Conservation (phyloP, 2,888 invertebrate species). For the Baronia brevicornis region DNA sequence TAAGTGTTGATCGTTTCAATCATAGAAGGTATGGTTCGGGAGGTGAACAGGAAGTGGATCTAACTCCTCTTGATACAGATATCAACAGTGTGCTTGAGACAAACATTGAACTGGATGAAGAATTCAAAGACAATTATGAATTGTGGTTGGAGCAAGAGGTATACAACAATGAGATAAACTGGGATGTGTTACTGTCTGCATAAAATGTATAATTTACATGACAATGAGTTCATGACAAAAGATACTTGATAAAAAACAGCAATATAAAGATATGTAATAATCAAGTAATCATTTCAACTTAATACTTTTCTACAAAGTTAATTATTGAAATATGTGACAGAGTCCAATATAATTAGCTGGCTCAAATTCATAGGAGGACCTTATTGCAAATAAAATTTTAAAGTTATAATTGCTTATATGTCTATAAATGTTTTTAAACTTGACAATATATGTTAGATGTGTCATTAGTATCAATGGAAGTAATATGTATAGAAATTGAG, state of each 20-base stretch:
- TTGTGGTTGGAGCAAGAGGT: conserved; percentile 98
- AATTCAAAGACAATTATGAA: conserved; percentile 95
- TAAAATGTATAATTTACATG: conserved; percentile 30
- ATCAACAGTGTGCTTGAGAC: conserved; percentile 87
- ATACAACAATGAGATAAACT: conserved; percentile 88
- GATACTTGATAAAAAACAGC: too few relatives aligned
- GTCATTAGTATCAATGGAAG: too few relatives aligned
- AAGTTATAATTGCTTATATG: too few relatives aligned
- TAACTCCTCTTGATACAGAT: conserved; percentile 84
- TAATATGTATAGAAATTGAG: too few relatives aligned
- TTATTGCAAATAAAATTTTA: too few relatives aligned
- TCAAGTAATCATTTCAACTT: conserved; percentile 12
- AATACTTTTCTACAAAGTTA: conserved; percentile 14
- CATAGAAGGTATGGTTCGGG: conserved; percentile 87
- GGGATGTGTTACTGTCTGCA: conserved; percentile 77
- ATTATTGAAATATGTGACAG: conserved; percentile 5
- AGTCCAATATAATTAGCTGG: too few relatives aligned
- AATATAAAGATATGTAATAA: too few relatives aligned
- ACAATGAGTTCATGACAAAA: too few relatives aligned
- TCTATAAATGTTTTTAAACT: too few relatives aligned
- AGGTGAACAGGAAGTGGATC: conserved; percentile 72
- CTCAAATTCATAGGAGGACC: too few relatives aligned
- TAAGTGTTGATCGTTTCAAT: conserved; percentile 97
- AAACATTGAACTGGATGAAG: conserved; percentile 89
- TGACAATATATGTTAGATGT: too few relatives aligned